phyloP scores from a whole-genome alignment of 2,113 vertebrate species.

The Cynocephalus volans region DNA sequence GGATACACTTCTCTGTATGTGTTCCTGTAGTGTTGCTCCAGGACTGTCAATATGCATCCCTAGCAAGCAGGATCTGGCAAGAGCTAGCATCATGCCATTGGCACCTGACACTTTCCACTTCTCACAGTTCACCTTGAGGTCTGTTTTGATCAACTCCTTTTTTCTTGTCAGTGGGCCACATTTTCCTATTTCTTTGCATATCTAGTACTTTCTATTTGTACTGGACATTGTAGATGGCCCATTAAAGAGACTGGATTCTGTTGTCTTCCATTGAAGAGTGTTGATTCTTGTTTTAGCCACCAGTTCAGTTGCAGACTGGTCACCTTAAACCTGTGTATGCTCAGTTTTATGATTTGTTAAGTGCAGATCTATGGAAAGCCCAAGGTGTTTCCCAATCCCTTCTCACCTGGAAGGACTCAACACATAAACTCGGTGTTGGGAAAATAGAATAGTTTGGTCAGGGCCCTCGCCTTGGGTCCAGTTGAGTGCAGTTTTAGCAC shows the following conservation, averaged over 20 bases:
- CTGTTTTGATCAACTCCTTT: neutral
- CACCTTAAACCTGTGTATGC: too few relatives aligned
- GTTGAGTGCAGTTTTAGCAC: too few relatives aligned
- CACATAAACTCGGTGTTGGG: too few relatives aligned
- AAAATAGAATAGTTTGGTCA: too few relatives aligned
- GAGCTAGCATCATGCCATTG: accelerated
- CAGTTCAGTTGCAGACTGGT: accelerated
- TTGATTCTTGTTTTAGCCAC: accelerated
- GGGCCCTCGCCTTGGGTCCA: too few relatives aligned
- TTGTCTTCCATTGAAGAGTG: neutral
- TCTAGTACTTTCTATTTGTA: neutral
- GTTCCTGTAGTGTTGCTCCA: neutral
- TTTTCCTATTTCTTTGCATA: neutral
- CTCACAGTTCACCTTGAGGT: too few relatives aligned
- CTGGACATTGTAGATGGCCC: neutral
- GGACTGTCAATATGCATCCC: accelerated
- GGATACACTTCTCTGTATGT: neutral
- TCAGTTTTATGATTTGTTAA: neutral
- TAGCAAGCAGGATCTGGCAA: accelerated
- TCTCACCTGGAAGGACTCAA: neutral
- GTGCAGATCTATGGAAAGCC: neutral
- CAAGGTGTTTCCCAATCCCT: neutral
- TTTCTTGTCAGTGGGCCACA: neutral
- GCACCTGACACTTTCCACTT: neutral
- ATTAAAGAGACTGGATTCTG: neutral